Percentiles rank a stretch among this genome's conserved stretches.
These are phyloP conservation scores for Coleophora deauratella DNA, from an alignment of 2,888 invertebrate genomes.

Conservation along the genomic window DNA sequence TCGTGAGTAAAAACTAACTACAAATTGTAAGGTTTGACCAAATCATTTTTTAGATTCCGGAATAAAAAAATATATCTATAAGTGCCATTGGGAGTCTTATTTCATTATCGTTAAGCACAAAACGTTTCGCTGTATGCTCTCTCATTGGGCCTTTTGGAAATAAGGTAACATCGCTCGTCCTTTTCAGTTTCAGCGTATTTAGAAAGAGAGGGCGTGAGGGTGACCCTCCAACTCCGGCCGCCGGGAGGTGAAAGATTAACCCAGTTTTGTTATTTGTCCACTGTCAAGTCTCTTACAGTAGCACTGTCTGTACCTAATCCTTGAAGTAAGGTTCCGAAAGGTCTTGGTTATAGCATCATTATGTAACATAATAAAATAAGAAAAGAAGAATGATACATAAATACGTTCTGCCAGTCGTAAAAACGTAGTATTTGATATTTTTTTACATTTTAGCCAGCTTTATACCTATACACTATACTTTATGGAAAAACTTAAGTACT, in stretches of 20 bases:
- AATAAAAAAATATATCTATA: conserved; percentile 43
- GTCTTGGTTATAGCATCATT: no score
- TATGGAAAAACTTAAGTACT: no score
- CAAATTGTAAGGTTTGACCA: conserved; percentile 44
- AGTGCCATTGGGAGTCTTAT: conserved; percentile 35
- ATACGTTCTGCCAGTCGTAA: no score
- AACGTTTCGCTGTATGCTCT: conserved; percentile 11
- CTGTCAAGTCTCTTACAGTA: conserved; percentile 46
- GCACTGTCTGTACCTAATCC: no score
- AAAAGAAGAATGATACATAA: no score
- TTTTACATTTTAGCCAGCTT: no score
- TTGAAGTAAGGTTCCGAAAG: no score
- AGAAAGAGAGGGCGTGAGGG: conserved; percentile 49
- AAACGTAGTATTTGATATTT: no score
- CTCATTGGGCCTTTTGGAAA: conserved; percentile 38
- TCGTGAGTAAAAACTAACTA: conserved; percentile 36
- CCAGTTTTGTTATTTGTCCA: conserved; percentile 75
- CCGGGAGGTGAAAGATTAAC: conserved; percentile 73
- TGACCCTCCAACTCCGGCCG: conserved; percentile 54
- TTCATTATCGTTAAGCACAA: conserved; percentile 22
- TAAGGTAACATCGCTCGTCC: conserved; percentile 35
- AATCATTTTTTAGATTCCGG: conserved; percentile 65
- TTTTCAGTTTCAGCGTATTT: conserved; percentile 43
- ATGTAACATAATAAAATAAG: no score
- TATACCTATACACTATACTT: no score